These are phyloP conservation scores for Daphoenositta chrysoptera DNA, from an alignment of 2,113 vertebrate genomes.

Conservation along the genomic window DNA sequence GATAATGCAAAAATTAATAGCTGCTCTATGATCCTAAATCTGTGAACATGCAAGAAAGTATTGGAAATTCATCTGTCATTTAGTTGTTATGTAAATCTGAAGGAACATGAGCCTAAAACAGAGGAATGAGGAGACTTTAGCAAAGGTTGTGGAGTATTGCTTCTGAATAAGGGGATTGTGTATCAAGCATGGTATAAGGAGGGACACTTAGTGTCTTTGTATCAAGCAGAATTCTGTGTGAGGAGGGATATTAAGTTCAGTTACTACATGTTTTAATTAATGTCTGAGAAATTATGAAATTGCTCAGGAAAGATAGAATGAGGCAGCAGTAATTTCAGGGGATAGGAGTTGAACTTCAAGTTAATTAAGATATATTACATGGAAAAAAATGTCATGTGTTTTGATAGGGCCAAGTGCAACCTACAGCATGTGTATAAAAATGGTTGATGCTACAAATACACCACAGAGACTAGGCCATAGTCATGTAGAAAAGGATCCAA, in stretches of 20 bases:
- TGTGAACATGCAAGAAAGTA: neutral
- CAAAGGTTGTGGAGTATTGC: neutral
- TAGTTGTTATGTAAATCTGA: neutral
- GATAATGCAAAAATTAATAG: neutral
- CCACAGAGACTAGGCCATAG: neutral
- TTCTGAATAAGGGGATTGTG: neutral
- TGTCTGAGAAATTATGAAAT: neutral
- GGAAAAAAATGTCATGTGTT: neutral
- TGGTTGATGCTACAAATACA: neutral
- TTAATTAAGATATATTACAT: neutral
- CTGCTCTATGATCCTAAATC: neutral
- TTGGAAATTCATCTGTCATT: neutral
- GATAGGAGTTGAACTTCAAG: neutral
- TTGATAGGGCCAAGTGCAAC: neutral
- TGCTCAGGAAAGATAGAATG: neutral
- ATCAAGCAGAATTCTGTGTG: neutral
- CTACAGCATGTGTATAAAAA: neutral
- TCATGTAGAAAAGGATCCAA: neutral
- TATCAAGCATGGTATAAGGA: neutral
- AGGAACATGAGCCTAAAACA: neutral
- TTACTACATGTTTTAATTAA: neutral
- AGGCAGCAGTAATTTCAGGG: neutral
- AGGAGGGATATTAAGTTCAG: neutral
- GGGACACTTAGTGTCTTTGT: neutral
- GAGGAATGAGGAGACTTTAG: neutral